A percentile compares a stretch with the other conserved stretches of the same genome.
Evolutionary conservation across 1,140 invertebrate genomes (phyloP).

Genomic region (Aphelenchoides avenae): DNA sequence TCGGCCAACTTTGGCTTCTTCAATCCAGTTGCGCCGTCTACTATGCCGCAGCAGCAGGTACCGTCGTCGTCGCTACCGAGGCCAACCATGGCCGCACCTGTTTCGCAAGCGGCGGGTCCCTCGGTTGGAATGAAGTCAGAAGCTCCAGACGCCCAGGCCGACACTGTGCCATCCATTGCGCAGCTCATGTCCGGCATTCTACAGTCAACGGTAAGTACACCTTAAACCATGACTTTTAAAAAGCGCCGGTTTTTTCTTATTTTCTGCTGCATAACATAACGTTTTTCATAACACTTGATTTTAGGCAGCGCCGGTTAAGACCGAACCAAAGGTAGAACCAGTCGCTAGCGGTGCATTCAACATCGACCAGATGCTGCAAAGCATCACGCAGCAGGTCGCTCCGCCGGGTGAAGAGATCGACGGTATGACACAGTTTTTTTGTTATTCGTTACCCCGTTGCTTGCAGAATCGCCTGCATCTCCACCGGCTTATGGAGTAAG

Average conservation of each 20-base stretch:
- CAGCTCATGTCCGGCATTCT: background rate
- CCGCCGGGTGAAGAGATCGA: slow-evolving; percentile 1
- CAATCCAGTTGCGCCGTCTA: slow-evolving; percentile 18
- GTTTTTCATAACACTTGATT: too few species aligned
- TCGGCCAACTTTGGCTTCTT: slow-evolving; percentile 29
- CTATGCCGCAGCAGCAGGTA: slow-evolving; percentile 9
- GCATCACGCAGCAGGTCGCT: slow-evolving; percentile 23
- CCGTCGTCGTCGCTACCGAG: too few species aligned
- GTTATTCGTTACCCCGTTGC: too few species aligned
- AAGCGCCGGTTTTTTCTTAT: too few species aligned
- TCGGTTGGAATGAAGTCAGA: too few species aligned
- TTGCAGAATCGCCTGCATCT: slow-evolving; percentile 29
- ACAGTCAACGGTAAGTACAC: background rate
- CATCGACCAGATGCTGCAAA: slow-evolving; percentile 31
- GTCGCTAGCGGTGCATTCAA: slow-evolving; percentile 23
- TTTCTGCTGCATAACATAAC: too few species aligned
- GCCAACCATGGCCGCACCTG: slow-evolving; percentile 4
- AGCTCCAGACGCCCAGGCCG: too few species aligned
- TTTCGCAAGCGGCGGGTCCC: too few species aligned
- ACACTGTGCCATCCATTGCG: too few species aligned
- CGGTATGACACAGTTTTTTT: too few species aligned
- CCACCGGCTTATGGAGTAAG: slow-evolving; percentile 17
- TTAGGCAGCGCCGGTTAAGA: background rate
- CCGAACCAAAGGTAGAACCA: slow-evolving; percentile 4
- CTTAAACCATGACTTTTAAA: background rate